These are phyloP conservation scores for Nansenia antarctica DNA, from an alignment of 2,113 vertebrate genomes.

Conservation along the genomic window DNA sequence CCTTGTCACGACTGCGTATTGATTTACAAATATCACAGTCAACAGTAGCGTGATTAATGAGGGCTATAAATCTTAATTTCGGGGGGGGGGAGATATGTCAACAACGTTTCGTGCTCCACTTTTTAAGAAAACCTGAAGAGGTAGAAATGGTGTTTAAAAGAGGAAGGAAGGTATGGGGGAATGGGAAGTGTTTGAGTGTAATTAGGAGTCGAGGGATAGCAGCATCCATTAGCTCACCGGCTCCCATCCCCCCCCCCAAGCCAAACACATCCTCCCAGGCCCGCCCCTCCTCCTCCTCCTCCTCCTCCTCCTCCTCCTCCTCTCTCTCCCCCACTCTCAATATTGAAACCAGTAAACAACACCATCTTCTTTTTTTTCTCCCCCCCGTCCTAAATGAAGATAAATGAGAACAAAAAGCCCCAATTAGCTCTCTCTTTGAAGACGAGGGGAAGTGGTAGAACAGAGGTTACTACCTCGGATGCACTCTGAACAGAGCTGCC, in stretches of 20 bases:
- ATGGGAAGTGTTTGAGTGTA: slow-evolving; percentile 47
- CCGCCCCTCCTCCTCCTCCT: slow-evolving; percentile 21
- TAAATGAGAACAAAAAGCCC: slow-evolving; percentile 58
- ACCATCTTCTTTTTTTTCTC: slow-evolving; percentile 45
- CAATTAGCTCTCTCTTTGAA: slow-evolving; percentile 50
- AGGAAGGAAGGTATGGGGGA: slow-evolving; percentile 14
- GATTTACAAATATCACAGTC: slow-evolving; percentile 59
- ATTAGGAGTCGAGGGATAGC: slow-evolving; percentile 49
- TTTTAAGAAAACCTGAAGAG: too few species aligned
- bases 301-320: too few species aligned
- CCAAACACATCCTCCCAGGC: slow-evolving; percentile 41
- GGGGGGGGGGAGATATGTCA: slow-evolving; percentile 34
- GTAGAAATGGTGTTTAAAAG: slow-evolving; percentile 6
- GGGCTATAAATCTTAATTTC: slow-evolving; percentile 50
- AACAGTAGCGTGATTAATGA: slow-evolving; percentile 52
- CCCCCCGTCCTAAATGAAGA: slow-evolving; percentile 64
- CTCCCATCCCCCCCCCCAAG: slow-evolving; percentile 46
- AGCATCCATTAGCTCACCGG: slow-evolving; percentile 40
- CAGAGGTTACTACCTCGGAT: slow-evolving; percentile 19
- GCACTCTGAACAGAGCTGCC: not conserved
- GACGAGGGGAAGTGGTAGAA: slow-evolving; percentile 32
- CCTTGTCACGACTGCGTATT: slow-evolving; percentile 53
- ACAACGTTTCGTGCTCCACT: not conserved
- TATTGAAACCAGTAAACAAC: slow-evolving; percentile 61
- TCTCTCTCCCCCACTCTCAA: slow-evolving; percentile 38